phyloP scores from a whole-genome alignment of 2,113 vertebrate genomes.

The Daphoenositta chrysoptera region DNA sequence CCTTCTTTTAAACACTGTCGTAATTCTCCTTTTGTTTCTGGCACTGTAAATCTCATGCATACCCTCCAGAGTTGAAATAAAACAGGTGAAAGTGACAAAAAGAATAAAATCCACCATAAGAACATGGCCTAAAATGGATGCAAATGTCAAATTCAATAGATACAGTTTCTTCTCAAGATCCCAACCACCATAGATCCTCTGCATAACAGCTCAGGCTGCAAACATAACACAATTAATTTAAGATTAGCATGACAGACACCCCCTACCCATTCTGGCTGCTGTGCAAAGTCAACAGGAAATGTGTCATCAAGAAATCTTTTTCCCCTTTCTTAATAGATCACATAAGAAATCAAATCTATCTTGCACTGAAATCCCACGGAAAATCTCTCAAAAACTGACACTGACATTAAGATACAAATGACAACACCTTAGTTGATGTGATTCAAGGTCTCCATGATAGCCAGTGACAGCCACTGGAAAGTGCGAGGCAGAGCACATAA shows the following conservation, averaged over 20 bases:
- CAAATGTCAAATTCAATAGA: background rate
- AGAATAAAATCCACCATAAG: background rate
- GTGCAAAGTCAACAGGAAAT: background rate
- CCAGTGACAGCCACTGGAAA: rapidly evolving
- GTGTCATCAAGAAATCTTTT: background rate
- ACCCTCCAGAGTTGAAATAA: background rate
- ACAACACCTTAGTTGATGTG: background rate
- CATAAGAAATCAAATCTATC: background rate
- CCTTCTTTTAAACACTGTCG: background rate
- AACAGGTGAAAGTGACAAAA: background rate
- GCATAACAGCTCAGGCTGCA: background rate
- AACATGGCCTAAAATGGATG: background rate
- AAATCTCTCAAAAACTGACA: background rate
- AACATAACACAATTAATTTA: background rate
- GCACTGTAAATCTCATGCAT: background rate
- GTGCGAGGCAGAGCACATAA: background rate
- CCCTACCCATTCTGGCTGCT: background rate
- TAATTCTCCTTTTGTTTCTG: background rate
- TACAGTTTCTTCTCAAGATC: background rate
- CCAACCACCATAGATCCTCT: background rate
- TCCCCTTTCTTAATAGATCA: background rate
- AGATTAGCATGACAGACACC: background rate
- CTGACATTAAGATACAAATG: background rate
- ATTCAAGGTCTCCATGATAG: background rate
- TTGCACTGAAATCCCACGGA: background rate